A percentile compares a stretch with the other conserved stretches of the same genome.
Conservation (phyloP, 1,140 invertebrate genomes). For the Spodoptera litura region DNA sequence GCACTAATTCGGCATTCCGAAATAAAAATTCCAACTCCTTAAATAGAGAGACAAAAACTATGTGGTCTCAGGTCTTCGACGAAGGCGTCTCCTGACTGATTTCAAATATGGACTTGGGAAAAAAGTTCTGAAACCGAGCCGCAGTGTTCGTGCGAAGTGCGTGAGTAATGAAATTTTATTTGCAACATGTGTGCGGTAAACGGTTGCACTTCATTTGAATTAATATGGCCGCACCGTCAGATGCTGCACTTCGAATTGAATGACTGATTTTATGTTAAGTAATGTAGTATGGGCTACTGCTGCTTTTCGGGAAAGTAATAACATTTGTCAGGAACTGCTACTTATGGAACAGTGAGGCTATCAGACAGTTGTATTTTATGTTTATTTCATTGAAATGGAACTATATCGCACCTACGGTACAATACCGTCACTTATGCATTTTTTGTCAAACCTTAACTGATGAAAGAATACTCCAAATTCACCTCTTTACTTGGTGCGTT, state of each 20-base stretch:
- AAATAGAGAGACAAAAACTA: constrained; percentile 73
- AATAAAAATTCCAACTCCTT: constrained; percentile 84
- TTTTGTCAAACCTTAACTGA: too few relatives aligned
- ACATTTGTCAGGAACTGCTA: too few relatives aligned
- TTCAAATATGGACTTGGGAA: constrained; percentile 67
- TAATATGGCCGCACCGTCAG: constrained; percentile 16
- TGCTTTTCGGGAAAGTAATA: too few relatives aligned
- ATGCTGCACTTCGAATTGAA: neutral
- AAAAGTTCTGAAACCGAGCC: constrained; percentile 63
- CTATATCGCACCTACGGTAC: too few relatives aligned
- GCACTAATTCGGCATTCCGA: constrained; percentile 85
- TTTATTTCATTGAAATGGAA: too few relatives aligned
- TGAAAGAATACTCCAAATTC: too few relatives aligned
- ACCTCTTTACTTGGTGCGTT: too few relatives aligned
- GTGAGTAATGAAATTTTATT: constrained; percentile 42
- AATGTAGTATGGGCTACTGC: too few relatives aligned
- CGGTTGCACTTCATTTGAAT: constrained; percentile 37
- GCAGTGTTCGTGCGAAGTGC: constrained; percentile 49
- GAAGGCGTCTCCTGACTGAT: constrained; percentile 66
- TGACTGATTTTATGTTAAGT: too few relatives aligned
- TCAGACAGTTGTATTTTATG: too few relatives aligned
- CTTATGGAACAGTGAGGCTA: too few relatives aligned
- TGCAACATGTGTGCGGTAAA: constrained; percentile 39
- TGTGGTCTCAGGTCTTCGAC: constrained; percentile 58
- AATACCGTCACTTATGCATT: too few relatives aligned